These are phyloP conservation scores for Dorcus hopei DNA, from an alignment of 2,888 invertebrate species.

Conservation along the genomic window DNA sequence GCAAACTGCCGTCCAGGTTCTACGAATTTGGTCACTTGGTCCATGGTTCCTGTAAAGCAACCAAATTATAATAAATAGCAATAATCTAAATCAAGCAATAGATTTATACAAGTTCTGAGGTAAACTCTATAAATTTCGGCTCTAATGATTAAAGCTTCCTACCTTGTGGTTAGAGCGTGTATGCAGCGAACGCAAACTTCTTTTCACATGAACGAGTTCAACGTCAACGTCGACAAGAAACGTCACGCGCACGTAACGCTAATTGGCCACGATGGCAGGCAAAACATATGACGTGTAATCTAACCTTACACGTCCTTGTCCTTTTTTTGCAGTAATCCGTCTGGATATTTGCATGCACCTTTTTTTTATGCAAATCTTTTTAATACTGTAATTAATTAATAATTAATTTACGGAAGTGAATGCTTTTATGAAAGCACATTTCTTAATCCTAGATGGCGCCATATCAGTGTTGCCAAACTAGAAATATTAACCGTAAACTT, in stretches of 20 bases:
- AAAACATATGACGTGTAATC: conserved; percentile 16
- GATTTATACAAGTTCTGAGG: too few species aligned
- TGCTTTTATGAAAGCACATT: too few species aligned
- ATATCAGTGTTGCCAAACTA: too few species aligned
- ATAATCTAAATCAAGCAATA: not conserved
- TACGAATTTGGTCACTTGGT: conserved; percentile 91
- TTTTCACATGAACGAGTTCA: not conserved
- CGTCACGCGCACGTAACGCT: conserved; percentile 7
- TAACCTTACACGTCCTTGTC: not conserved
- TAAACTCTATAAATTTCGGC: not conserved
- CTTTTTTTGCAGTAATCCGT: too few species aligned
- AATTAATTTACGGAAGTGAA: too few species aligned
- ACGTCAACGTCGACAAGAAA: conserved; percentile 7
- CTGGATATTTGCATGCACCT: too few species aligned
- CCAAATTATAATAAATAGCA: not conserved
- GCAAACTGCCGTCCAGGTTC: conserved; percentile 96
- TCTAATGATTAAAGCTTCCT: not conserved
- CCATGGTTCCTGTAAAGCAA: conserved; percentile 63
- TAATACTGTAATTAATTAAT: too few species aligned
- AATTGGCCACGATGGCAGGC: conserved; percentile 18
- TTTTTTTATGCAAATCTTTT: too few species aligned
- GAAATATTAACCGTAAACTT: too few species aligned
- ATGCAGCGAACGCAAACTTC: not conserved
- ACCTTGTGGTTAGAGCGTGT: not conserved
- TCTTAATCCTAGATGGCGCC: too few species aligned